A percentile compares a stretch with the other conserved stretches of the same genome.
phyloP scores from a whole-genome alignment of 2,113 vertebrate species.

The Ictalurus furcatus region DNA sequence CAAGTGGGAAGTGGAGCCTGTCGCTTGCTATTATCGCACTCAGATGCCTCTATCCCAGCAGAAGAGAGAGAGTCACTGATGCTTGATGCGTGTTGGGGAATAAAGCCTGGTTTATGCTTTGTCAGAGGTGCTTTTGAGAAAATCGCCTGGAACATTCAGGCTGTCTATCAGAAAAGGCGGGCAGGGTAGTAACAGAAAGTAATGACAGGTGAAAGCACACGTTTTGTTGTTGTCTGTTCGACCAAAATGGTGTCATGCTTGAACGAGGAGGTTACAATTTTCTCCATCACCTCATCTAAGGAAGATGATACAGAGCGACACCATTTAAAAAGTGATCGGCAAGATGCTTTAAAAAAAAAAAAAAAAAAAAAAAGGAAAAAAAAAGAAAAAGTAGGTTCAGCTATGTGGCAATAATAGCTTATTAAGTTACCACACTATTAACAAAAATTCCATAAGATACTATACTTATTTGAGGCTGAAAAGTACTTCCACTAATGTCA shows the following conservation, averaged over 20 bases:
- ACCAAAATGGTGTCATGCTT: background rate
- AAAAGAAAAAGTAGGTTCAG: background rate
- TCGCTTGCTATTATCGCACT: slow-evolving; percentile 54
- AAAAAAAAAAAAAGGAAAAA: background rate
- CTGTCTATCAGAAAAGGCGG: background rate
- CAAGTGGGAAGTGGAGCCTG: slow-evolving; percentile 49
- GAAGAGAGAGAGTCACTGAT: slow-evolving; percentile 33
- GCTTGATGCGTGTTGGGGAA: slow-evolving; percentile 7
- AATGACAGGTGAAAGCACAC: background rate
- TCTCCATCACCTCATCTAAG: background rate
- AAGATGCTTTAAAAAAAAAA: background rate
- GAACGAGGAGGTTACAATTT: background rate
- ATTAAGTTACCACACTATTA: background rate
- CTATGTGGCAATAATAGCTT: background rate
- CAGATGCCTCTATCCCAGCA: slow-evolving; percentile 18
- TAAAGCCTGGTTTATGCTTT: background rate
- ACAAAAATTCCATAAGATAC: background rate
- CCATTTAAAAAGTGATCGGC: background rate
- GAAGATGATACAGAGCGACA: background rate
- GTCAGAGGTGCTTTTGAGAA: background rate
- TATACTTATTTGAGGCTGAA: background rate
- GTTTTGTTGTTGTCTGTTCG: background rate
- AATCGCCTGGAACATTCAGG: background rate
- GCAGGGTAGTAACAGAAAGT: background rate
- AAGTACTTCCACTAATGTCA: background rate